Percentiles rank a stretch among this genome's conserved stretches.
These are phyloP conservation scores for Apis florea DNA, from an alignment of 1,140 invertebrate species.

Conservation along the genomic window DNA sequence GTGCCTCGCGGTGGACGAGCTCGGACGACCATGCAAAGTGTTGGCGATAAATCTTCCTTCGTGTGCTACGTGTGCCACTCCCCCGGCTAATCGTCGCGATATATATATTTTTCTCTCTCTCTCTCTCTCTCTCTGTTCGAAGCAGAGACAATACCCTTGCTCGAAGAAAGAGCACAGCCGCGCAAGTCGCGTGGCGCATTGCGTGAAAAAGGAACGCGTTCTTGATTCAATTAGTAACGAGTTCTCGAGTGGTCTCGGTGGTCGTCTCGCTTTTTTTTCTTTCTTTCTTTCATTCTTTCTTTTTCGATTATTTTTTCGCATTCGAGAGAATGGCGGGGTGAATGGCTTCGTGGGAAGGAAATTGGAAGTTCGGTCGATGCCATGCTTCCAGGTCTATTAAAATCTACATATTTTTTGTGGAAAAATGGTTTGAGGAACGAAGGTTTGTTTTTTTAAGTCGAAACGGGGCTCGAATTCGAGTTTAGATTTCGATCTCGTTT, in stretches of 20 bases:
- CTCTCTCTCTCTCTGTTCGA: not conserved
- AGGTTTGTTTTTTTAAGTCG: too few relatives aligned
- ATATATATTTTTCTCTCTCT: constrained; percentile 18
- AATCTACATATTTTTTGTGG: too few relatives aligned
- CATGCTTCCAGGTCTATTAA: not conserved
- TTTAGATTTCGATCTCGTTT: not conserved
- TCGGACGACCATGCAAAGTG: constrained; percentile 50
- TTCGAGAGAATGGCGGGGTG: too few relatives aligned
- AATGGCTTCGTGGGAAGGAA: too few relatives aligned
- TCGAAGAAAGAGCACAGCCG: constrained; percentile 11
- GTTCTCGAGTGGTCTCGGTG: not conserved
- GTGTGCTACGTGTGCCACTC: constrained; percentile 24
- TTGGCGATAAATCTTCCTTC: constrained; percentile 51
- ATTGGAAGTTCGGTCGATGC: too few relatives aligned
- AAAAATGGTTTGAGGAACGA: too few relatives aligned
- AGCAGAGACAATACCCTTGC: not conserved
- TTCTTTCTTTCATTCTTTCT: too few relatives aligned
- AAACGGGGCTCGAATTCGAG: not conserved
- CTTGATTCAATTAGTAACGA: constrained; percentile 45
- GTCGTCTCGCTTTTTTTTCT: not conserved
- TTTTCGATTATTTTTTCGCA: too few relatives aligned
- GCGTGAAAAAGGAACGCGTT: constrained; percentile 47
- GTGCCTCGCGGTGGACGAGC: constrained; percentile 21
- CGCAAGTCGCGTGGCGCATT: constrained; percentile 47
- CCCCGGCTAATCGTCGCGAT: constrained; percentile 45